phyloP scores from a whole-genome alignment of 2,888 invertebrate species.

The Neocrepidodera transversa region DNA sequence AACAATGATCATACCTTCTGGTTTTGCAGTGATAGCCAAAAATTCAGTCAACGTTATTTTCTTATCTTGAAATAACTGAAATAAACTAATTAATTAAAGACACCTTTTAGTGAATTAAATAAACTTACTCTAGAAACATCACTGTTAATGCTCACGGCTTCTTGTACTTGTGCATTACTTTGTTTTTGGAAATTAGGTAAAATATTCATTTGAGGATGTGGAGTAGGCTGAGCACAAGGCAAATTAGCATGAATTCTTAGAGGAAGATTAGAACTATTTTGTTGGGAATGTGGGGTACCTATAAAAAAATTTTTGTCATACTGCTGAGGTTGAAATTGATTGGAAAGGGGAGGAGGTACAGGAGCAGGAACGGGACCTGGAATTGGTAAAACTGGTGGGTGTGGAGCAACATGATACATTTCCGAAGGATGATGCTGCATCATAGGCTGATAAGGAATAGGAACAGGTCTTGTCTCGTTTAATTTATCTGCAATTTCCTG shows the following conservation, averaged over 20 bases:
- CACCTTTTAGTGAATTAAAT: not conserved
- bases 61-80: constrained; percentile 58
- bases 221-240: not conserved
- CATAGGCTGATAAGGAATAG: constrained; percentile 1
- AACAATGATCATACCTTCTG: constrained; percentile 53
- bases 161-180: not conserved
- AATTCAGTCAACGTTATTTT: constrained; percentile 58
- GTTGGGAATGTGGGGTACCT: constrained; percentile 33
- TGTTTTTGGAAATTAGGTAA: not conserved
- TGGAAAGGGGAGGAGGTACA: constrained; percentile 23
- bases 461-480: constrained; percentile 39
- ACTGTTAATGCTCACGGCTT: constrained; percentile 31
- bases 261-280: not conserved
- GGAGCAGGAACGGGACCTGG: constrained; percentile 43
- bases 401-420: constrained; percentile 11
- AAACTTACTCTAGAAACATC: constrained; percentile 43
- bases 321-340: constrained; percentile 29
- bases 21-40: constrained; percentile 55
- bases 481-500: constrained; percentile 57
- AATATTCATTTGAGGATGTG: not conserved
- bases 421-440: not conserved
- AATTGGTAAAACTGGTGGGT: constrained; percentile 31
- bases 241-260: not conserved
- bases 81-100: constrained; percentile 39
- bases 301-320: constrained; percentile 57